Evolutionary conservation across 2,888 invertebrate genomes (phyloP).

Genomic region (Apotomis betuletana): DNA sequence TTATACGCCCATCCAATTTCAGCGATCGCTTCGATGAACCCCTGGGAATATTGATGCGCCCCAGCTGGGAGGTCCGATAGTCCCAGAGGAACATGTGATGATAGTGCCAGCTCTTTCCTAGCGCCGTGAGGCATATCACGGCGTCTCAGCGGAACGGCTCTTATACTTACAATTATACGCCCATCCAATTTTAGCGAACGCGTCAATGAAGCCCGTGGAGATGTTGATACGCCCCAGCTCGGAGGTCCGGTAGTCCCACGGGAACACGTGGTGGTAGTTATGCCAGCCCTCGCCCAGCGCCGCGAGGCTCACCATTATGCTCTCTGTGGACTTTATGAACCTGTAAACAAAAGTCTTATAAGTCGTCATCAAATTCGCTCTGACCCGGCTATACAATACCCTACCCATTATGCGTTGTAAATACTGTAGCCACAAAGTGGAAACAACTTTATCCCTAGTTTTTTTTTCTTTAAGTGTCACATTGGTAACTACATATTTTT

Average conservation of each 20-base stretch:
- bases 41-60: conserved; percentile 89
- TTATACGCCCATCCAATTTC: conserved; percentile 92
- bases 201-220: conserved; percentile 91
- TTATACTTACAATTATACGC: conserved; percentile 87
- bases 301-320: conserved; percentile 87
- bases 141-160: too few species aligned
- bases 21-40: conserved; percentile 90
- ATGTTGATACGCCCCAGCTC: conserved; percentile 88
- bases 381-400: too few species aligned
- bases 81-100: conserved; percentile 92
- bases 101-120: conserved; percentile 94
- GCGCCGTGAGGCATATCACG: conserved; percentile 85
- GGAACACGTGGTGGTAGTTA: conserved; percentile 92
- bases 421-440: too few species aligned
- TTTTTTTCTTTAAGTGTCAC: too few species aligned
- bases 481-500: too few species aligned
- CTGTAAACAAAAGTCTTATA: conserved; percentile 67
- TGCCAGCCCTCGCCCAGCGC: conserved; percentile 93
- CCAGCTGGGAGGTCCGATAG: conserved; percentile 87
- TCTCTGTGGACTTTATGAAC: conserved; percentile 89
- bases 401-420: too few species aligned
- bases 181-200: conserved; percentile 90
- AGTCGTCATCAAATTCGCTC: too few species aligned
- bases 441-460: too few species aligned
- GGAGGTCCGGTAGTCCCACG: conserved; percentile 88